Evolutionary conservation across 2,113 vertebrate genomes (phyloP), one percentile per base, ranked within the genome.

Genomic region (Tenrec ecaudatus): DNA sequence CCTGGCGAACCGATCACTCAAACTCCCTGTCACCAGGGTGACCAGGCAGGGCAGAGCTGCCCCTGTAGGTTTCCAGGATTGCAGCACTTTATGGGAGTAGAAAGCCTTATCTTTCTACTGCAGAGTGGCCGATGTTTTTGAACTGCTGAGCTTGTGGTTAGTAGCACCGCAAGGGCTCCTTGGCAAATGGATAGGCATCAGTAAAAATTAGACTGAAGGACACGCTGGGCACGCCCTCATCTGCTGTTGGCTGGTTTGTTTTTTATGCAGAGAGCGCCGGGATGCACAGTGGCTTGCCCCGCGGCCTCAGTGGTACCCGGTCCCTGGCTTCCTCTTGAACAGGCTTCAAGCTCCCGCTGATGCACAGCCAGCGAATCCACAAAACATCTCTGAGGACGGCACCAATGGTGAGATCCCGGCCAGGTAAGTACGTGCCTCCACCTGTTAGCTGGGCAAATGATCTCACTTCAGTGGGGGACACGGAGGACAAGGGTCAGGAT

Each of bases 261-360:
- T 23, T 58, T 9, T 36, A 58, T n/a, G 29, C 23, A 2, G 23
- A 2, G 12, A 22, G 77, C 77, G 43, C 12, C 1, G 6, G 33
- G 68, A 17, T 64, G 3, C 0, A 0, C 23, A 1, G 73, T 0
- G 53, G 60, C 79, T 7, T 3, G 3, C 87, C 43, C 16, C 4
- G n/a, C 22, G 2, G n/a, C 73, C 57, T 29, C 19, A 6, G 22
- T 9, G 68, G 3, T 5, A 29, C 20, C 40, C 0, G 0, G 29
- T 20, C 4, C 4, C 79, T 7, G 71, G 57, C 79, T 73, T 0
- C 0, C 16, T 91, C 62, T 33, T 9, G 0, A 0, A 0, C 85
- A 99, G 99, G 97, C 97, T 99, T 89, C 98, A 99, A 96, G 98
- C 98, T 58, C 92, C 98, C 0, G 95, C 89, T 3, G 98, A 98